Evolutionary conservation across 53 echinoderm and acorn worm species (phyloP).

Genomic region (Stichopus horrens): DNA sequence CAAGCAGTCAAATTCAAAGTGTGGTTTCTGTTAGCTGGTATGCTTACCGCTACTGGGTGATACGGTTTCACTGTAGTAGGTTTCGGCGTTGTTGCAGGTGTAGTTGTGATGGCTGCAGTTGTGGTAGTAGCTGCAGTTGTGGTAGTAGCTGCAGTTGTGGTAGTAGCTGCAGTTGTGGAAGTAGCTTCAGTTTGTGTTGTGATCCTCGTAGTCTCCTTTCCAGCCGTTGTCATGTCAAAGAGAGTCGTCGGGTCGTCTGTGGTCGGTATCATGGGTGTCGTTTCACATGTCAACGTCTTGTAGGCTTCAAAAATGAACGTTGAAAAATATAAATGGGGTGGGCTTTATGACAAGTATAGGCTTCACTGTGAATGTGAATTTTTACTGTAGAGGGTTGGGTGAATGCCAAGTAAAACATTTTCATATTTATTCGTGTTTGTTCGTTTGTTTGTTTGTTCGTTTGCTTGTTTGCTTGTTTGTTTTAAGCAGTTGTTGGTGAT

Average conservation of each 20-base stretch:
- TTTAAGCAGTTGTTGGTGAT: too few species aligned
- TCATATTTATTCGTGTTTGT: too few species aligned
- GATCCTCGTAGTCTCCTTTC: conserved; percentile 11
- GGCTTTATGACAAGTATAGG: background rate
- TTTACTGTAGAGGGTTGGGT: background rate
- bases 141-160: background rate
- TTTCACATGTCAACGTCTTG: background rate
- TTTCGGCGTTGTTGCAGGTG: background rate
- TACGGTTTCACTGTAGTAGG: background rate
- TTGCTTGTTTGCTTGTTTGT: too few species aligned
- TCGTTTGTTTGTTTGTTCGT: too few species aligned
- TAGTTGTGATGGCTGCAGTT: background rate
- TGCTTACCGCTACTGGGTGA: background rate
- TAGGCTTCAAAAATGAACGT: background rate
- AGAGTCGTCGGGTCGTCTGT: background rate
- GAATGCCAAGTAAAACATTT: too few species aligned
- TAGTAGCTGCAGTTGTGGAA: background rate
- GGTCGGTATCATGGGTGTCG: background rate
- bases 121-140: background rate
- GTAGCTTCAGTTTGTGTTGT: background rate
- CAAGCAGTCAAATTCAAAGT: too few species aligned
- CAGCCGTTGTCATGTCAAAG: conserved; percentile 32
- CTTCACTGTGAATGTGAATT: background rate
- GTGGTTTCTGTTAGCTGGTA: background rate
- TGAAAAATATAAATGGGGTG: background rate